Evolutionary conservation across 2,113 vertebrate genomes (phyloP).

Genomic region (Siniperca chuatsi): DNA sequence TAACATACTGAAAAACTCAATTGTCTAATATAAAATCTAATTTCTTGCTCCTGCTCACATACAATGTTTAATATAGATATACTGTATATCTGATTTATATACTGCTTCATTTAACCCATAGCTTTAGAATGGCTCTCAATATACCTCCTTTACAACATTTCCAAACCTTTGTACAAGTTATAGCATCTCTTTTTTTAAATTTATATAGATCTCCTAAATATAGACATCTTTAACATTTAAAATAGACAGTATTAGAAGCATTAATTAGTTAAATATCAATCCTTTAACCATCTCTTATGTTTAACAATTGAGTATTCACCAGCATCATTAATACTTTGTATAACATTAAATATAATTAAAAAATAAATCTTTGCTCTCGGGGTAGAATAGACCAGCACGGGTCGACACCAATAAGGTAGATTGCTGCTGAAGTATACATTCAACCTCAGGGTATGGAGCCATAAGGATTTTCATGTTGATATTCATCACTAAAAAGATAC

Average conservation of each 20-base stretch:
- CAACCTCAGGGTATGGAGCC: background rate
- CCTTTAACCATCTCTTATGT: background rate
- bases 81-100: background rate
- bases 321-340: background rate
- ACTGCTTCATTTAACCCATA: background rate
- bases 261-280: conserved; percentile 23
- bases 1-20: background rate
- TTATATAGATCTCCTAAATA: conserved; percentile 13
- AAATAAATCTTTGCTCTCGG: conserved; percentile 45
- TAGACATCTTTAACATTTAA: conserved; percentile 25
- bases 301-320: conserved; percentile 7
- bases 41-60: conserved; percentile 7
- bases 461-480: background rate
- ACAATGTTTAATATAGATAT: conserved; percentile 36
- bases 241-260: background rate
- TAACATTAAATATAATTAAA: conserved; percentile 9
- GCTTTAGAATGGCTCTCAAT: conserved; percentile 49
- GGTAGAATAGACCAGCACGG: background rate
- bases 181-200: background rate
- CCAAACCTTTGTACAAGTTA: conserved; percentile 26
- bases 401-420: conserved; percentile 3
- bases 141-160: background rate
- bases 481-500: background rate
- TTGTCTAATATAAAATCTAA: background rate
- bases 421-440: conserved; percentile 50